These are phyloP conservation scores for Drosophila paranaensis DNA, from an alignment of 2,888 invertebrate species.

Conservation along the genomic window DNA sequence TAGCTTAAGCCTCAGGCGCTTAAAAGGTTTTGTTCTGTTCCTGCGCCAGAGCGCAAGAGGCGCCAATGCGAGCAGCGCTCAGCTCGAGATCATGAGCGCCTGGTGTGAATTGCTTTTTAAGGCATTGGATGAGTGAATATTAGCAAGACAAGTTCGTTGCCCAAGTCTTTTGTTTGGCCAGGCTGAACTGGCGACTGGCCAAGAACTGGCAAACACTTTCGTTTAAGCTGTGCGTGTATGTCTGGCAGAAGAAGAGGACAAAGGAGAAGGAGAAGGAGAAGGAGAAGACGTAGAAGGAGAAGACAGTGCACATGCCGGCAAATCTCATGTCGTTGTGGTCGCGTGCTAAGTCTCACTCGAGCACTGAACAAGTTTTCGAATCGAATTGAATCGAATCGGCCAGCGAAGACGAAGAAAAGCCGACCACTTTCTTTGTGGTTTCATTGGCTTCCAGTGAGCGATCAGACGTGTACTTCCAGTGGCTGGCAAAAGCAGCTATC, in stretches of 20 bases:
- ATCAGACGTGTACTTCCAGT: slow-evolving; percentile 53
- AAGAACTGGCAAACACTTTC: slow-evolving; percentile 73
- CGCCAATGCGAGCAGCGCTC: slow-evolving; percentile 31
- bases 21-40: slow-evolving; percentile 31
- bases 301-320: slow-evolving; percentile 39
- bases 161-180: slow-evolving; percentile 70
- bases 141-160: slow-evolving; percentile 67
- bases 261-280: background rate
- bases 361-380: slow-evolving; percentile 29
- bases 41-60: slow-evolving; percentile 32
- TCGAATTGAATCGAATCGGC: slow-evolving; percentile 25
- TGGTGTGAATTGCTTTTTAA: slow-evolving; percentile 74
- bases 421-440: slow-evolving; percentile 75
- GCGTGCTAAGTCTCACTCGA: slow-evolving; percentile 59
- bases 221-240: slow-evolving; percentile 43
- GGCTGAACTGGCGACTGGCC: slow-evolving; percentile 21
- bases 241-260: slow-evolving; percentile 11
- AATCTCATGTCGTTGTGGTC: slow-evolving; percentile 44
- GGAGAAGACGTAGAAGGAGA: background rate
- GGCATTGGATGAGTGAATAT: slow-evolving; percentile 63
- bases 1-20: background rate
- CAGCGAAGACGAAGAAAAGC: slow-evolving; percentile 43
- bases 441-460: slow-evolving; percentile 58
- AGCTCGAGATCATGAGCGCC: slow-evolving; percentile 64
- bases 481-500: slow-evolving; percentile 36